Evolutionary conservation across 2,888 invertebrate genomes (phyloP).

Genomic region (Tetranychus truncatus): DNA sequence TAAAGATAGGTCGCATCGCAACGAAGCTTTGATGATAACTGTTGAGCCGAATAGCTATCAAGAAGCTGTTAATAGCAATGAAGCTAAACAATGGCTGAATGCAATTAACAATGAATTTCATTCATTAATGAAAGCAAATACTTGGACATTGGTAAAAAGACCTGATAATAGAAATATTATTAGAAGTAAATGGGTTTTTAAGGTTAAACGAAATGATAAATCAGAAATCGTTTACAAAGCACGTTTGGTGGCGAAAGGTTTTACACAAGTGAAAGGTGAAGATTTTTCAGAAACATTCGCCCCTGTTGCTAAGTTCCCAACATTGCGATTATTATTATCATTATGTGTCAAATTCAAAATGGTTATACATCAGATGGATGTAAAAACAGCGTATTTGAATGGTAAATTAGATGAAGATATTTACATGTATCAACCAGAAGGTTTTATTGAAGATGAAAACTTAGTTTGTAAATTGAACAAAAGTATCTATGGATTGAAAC

Average conservation of each 20-base stretch:
- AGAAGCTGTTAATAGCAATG: not conserved
- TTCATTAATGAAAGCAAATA: not conserved
- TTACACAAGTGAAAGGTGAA: constrained; percentile 19
- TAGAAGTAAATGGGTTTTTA: constrained; percentile 6
- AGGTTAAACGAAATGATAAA: constrained; percentile 14
- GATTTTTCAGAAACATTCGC: constrained; percentile 26
- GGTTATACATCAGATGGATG: constrained; percentile 22
- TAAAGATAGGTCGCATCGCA: not conserved
- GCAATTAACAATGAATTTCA: constrained; percentile 6
- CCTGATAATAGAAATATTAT: constrained; percentile 1
- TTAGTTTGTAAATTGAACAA: constrained; percentile 17
- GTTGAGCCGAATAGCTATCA: not conserved
- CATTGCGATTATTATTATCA: constrained; percentile 21
- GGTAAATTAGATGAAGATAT: not conserved
- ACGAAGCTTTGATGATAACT: not conserved
- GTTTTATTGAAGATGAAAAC: constrained; percentile 14
- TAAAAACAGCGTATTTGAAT: constrained; percentile 21
- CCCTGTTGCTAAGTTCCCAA: constrained; percentile 22
- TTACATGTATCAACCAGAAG: constrained; percentile 25
- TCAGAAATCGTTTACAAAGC: constrained; percentile 32
- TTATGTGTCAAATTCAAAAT: constrained; percentile 14
- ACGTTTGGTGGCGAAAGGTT: constrained; percentile 25
- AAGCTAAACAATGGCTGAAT: not conserved
- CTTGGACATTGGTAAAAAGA: constrained; percentile 5
- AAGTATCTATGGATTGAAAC: constrained; percentile 27